phyloP scores from a whole-genome alignment of 2,113 vertebrate species.

The Ammodytes dubius region DNA sequence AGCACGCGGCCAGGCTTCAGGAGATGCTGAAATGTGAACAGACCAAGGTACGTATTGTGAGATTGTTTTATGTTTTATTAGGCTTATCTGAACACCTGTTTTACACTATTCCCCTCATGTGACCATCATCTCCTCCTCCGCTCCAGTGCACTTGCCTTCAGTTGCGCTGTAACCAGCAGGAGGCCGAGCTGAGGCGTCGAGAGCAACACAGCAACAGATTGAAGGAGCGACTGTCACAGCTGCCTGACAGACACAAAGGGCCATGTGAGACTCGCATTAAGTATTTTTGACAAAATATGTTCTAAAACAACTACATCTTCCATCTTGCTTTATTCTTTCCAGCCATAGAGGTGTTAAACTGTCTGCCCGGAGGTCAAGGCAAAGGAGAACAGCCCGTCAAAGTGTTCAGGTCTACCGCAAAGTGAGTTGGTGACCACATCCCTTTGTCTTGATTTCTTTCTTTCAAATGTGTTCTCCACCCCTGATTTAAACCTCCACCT shows the following conservation, averaged over 20 bases:
- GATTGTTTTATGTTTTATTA: not conserved
- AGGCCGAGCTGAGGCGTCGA: conserved; percentile 70
- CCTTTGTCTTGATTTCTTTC: not conserved
- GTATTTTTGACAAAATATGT: not conserved
- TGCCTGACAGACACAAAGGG: conserved; percentile 65
- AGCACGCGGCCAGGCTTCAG: conserved; percentile 75
- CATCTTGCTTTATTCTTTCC: not conserved
- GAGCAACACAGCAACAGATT: conserved; percentile 75
- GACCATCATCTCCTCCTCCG: not conserved
- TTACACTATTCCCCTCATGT: too few relatives aligned
- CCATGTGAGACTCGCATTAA: conserved; percentile 59
- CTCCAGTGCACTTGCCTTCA: conserved; percentile 70
- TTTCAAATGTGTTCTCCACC: too few relatives aligned
- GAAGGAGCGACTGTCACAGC: conserved; percentile 74
- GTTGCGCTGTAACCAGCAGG: conserved; percentile 74
- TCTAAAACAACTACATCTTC: not conserved
- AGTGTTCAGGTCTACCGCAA: conserved; percentile 45
- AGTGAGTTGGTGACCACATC: conserved; percentile 38
- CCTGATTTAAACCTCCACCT: not conserved
- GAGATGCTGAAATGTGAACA: conserved; percentile 72
- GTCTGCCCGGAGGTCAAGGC: conserved; percentile 47
- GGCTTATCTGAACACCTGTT: not conserved
- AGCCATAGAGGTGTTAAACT: conserved; percentile 83
- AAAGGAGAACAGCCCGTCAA: conserved; percentile 48
- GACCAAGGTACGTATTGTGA: conserved; percentile 65